Evolutionary conservation across 2,888 invertebrate genomes (phyloP), one percentile per base, ranked within the genome.

Genomic region (Nezara viridula): DNA sequence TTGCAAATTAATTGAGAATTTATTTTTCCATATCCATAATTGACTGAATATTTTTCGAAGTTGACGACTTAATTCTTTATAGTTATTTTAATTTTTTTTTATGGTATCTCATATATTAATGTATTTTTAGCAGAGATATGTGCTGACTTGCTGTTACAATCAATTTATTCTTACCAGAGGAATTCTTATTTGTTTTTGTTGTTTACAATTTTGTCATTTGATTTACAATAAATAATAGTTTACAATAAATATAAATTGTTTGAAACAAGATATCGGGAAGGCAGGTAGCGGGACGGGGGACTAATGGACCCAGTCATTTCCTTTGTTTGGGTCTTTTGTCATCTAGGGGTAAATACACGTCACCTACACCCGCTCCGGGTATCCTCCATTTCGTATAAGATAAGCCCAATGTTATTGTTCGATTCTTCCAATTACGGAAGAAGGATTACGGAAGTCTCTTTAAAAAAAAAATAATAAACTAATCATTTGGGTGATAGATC

Each of bases 321-420:
- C 88, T 88, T 88, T 88, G 88, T 88, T 88, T 88, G 88, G 77
- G 60, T 50, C 88, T 49, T 81, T 88, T 88, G 88, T 88, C 73
- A 88, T 86, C 52, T 60, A 19, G 27, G 73, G 16, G 73, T 73
- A 88, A 88, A 88, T 88, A 88, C 73, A 88, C 47, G 88, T 88
- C 88, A 88, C 86, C 44, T n/a, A 32, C 52, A 37, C 88, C 55
- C 86, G 66, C 37, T 19, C 66, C 37, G 66, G 66, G 6, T 73
- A 73, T 60, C 66, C 37, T 73, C 66, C 66, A 32, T 73, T 73
- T 73, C 32, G 37, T 73, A 10, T 0, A 19, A 21, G 66, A 7
- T 73, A 73, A 73, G 66, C 66, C 66, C 19, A n/a, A 0, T 27
- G 27, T 14, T 60, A 9, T 60, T 16, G 12, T 27, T 1, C 27